A percentile compares a stretch with the other conserved stretches of the same genome.
Evolutionary conservation across 2,888 invertebrate species (phyloP).

Genomic region (Apantesis nais): DNA sequence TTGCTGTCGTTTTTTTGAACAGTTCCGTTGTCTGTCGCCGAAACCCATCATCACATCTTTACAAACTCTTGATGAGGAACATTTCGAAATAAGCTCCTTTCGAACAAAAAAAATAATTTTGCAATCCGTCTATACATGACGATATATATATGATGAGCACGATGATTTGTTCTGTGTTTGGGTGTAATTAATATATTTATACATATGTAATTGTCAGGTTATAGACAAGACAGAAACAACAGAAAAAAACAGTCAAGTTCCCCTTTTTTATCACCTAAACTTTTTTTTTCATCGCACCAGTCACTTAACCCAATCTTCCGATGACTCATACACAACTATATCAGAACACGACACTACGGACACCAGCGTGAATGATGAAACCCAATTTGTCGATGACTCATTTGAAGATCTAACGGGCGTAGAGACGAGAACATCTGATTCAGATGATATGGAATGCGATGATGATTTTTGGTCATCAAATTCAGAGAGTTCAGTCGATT

Average conservation of each 20-base stretch:
- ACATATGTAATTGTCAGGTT: not conserved
- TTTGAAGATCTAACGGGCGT: not conserved
- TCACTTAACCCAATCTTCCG: constrained; percentile 24
- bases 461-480: not conserved
- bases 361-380: constrained; percentile 58
- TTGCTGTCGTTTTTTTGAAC: too few species aligned
- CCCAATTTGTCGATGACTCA: not conserved
- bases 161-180: too few species aligned
- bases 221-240: not conserved
- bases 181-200: not conserved
- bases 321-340: constrained; percentile 62
- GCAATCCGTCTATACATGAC: too few species aligned
- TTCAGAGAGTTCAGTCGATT: not conserved
- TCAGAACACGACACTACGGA: constrained; percentile 70
- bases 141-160: too few species aligned
- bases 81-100: too few species aligned
- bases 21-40: too few species aligned
- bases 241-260: constrained; percentile 1
- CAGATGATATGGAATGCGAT: constrained; percentile 7
- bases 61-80: too few species aligned
- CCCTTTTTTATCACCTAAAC: not conserved
- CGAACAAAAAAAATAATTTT: too few species aligned
- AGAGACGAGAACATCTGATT: not conserved
- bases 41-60: too few species aligned
- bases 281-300: constrained; percentile 18